Percentiles rank a stretch among this genome's conserved stretches.
Evolutionary conservation across 2,113 vertebrate species (phyloP).

Genomic region (western clawed frog (Xenopus tropicalis)): UCB_Xtro_10.0 CM004448.2:103128001-103128500

Average conservation of each 20-base stretch:
- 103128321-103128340: conserved; percentile 27
- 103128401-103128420: no score
- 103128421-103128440: conserved; percentile 15
- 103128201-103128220: no score
- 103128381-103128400: conserved; percentile 20
- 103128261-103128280: no score
- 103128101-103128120: conserved; percentile 25
- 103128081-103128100: conserved; percentile 29
- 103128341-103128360: no score
- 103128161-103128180: no score
- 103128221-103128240: conserved; percentile 27
- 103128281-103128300: conserved; percentile 21
- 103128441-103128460: no score
- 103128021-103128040: conserved; percentile 26
- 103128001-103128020: conserved; percentile 21
- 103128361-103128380: conserved; percentile 22
- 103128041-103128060: conserved; percentile 13
- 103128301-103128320: no score
- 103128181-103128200: conserved; percentile 26
- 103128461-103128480: conserved; percentile 24
- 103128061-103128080: conserved; percentile 15
- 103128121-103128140: conserved; percentile 20
- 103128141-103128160: conserved; percentile 26
- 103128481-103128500: no score
- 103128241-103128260: conserved; percentile 16